A percentile compares a stretch with the other conserved stretches of the same genome.
Conservation (phyloP, 2,888 invertebrate genomes). For the Drosophila ustulata region DNA sequence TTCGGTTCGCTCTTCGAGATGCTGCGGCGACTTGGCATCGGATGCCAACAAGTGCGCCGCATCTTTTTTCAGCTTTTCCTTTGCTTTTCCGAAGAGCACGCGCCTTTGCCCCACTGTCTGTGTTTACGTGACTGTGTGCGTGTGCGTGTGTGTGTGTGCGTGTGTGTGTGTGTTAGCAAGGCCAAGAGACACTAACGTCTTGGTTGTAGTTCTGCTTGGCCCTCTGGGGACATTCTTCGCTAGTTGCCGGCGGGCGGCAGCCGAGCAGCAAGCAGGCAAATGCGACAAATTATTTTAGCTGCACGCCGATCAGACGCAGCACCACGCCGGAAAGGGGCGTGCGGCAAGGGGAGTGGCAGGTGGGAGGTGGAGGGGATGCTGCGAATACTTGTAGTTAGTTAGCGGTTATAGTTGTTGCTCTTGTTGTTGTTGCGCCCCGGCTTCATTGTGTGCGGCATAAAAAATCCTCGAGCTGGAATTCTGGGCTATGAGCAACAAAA, state of each 20-base stretch:
- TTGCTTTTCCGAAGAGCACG: slow-evolving; percentile 37
- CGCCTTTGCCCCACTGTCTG: slow-evolving; percentile 10
- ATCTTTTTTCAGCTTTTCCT: slow-evolving; percentile 28
- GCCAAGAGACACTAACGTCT: slow-evolving; percentile 63
- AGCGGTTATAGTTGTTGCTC: slow-evolving; percentile 29
- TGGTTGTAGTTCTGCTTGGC: slow-evolving; percentile 69
- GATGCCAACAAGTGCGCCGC: slow-evolving; percentile 79
- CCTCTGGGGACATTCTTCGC: slow-evolving; percentile 23
- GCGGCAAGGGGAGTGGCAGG: neutral
- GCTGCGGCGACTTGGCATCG: slow-evolving; percentile 38
- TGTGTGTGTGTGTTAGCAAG: slow-evolving; percentile 34
- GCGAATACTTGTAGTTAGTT: slow-evolving; percentile 58
- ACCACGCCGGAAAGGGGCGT: too few species aligned
- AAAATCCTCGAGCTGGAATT: slow-evolving; percentile 24
- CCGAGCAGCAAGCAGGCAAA: slow-evolving; percentile 50
- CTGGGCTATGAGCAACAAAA: neutral
- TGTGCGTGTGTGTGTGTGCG: slow-evolving; percentile 3
- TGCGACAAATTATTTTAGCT: slow-evolving; percentile 75
- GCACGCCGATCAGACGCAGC: slow-evolving; percentile 53
- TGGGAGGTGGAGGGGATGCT: neutral
- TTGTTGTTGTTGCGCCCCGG: slow-evolving; percentile 11
- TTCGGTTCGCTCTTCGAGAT: slow-evolving; percentile 44
- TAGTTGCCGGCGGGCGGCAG: slow-evolving; percentile 20
- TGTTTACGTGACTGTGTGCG: slow-evolving; percentile 9
- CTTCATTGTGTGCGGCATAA: slow-evolving; percentile 25